Percentiles rank a stretch among this genome's conserved stretches.
These are phyloP conservation scores for Carabus problematicus DNA, from an alignment of 2,888 invertebrate species.

Conservation along the genomic window DNA sequence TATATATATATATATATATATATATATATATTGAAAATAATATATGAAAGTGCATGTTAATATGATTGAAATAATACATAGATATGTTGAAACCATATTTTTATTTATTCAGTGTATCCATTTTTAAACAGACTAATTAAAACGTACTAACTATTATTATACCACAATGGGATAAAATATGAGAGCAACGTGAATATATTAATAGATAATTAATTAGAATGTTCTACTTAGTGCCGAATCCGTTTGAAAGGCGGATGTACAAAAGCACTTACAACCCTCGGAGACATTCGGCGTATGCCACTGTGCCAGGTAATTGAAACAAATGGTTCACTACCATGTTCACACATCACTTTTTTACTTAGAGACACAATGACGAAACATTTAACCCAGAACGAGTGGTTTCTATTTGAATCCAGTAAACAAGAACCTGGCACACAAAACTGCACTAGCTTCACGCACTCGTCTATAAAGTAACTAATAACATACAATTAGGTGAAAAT, in stretches of 20 bases:
- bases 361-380: not conserved
- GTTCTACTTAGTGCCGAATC: constrained; percentile 59
- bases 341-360: constrained; percentile 14
- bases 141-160: constrained; percentile 10
- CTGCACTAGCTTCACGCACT: constrained; percentile 40
- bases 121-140: constrained; percentile 9
- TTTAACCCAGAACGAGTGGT: not conserved
- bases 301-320: constrained; percentile 55
- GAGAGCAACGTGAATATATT: constrained; percentile 16
- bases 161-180: constrained; percentile 27
- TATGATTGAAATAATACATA: not conserved
- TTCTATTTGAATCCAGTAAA: constrained; percentile 24
- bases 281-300: constrained; percentile 60
- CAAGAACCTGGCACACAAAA: constrained; percentile 38
- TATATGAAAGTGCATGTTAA: not conserved
- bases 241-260: constrained; percentile 59
- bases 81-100: constrained; percentile 9
- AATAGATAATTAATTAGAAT: constrained; percentile 46
- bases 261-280: constrained; percentile 59
- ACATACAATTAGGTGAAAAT: too few relatives aligned
- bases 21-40: too few relatives aligned
- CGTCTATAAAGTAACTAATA: constrained; percentile 28
- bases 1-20: too few relatives aligned
- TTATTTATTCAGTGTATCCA: constrained; percentile 22
- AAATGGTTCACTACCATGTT: constrained; percentile 34